Evolutionary conservation across 2,113 vertebrate species (phyloP), one percentile per base, ranked within the genome.

Genomic region (Proterorhinus semilunaris): DNA sequence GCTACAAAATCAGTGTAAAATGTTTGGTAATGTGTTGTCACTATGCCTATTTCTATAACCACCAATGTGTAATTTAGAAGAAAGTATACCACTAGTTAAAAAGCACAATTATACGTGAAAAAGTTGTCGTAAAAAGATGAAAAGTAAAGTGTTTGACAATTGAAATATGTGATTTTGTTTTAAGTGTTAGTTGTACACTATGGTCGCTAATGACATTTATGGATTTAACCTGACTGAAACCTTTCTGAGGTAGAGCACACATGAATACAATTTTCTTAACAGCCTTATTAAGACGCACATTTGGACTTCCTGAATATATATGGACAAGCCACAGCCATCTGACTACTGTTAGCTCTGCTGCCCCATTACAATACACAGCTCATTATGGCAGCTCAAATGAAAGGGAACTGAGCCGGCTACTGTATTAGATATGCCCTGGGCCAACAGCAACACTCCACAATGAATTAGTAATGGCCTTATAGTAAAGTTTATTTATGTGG

Each of bases 351-450:
- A 78, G 65, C 68, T 63, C 66, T 3, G 12, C 64, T 69, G 10
- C 63, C 54, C 79, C 73, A 78, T 76, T 81, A 73, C 36, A 50
- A 78, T 76, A 78, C 47, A 63, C 69, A 74, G 79, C 81, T 86
- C 70, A 84, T 86, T 86, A 82, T 74, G 72, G 75, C 72, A 71
- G 45, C 52, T 75, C 49, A 66, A 71, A 79, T 75, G 49, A 82
- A 73, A 53, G 36, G 52, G 58, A 68, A 62, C 57, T 68, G 46
- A 62, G 42, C 62, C 62, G 69, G 50, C 74, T 67, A 76, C 59
- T 64, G 54, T 58, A 42, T 65, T 62, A 12, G 21, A 66, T 7
- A 63, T 6, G 45, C 66, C 48, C 8, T 55, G 52, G 69, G 55
- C 73, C 48, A 69, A 69, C 46, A 59, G 27, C n/a, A 72, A 47